Evolutionary conservation across 2,888 invertebrate species (phyloP).

Genomic region (Pammene fasciana): DNA sequence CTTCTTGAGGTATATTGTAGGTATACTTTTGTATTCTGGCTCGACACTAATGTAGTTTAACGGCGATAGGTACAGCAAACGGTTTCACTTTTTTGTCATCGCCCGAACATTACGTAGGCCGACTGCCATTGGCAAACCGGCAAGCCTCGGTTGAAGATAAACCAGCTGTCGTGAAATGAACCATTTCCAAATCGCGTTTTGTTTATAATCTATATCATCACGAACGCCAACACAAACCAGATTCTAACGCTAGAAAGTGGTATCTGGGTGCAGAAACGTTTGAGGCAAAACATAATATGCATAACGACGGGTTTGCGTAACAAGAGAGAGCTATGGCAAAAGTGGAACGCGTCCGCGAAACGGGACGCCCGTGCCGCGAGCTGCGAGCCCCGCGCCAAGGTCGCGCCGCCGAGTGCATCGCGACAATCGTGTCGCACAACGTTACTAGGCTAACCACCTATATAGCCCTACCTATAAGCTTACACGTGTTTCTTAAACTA

Average conservation of each 20-base stretch:
- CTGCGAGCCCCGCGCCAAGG: slow-evolving; percentile 68
- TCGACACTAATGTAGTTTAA: slow-evolving; percentile 1
- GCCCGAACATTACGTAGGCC: slow-evolving; percentile 14
- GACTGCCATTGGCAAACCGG: slow-evolving; percentile 27
- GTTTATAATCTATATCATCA: slow-evolving; percentile 30
- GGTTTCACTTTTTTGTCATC: slow-evolving; percentile 31
- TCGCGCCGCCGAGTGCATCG: slow-evolving; percentile 50
- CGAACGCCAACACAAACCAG: slow-evolving; percentile 48
- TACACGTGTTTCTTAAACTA: not conserved
- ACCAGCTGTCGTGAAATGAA: slow-evolving; percentile 17
- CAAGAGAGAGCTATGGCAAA: slow-evolving; percentile 79
- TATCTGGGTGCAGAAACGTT: slow-evolving; percentile 67
- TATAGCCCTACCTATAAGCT: not conserved
- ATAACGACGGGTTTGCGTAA: slow-evolving; percentile 82
- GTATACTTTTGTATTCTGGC: not conserved
- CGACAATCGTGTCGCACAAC: slow-evolving; percentile 14
- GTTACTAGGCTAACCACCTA: slow-evolving; percentile 7
- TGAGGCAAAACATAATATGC: slow-evolving; percentile 78
- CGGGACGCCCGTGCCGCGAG: slow-evolving; percentile 62
- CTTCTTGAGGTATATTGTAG: not conserved
- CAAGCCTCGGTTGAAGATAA: slow-evolving; percentile 28
- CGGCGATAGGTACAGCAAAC: slow-evolving; percentile 8
- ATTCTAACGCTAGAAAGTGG: slow-evolving; percentile 71
- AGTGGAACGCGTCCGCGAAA: slow-evolving; percentile 80
- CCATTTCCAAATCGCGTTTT: slow-evolving; percentile 16